Evolutionary conservation across 2,888 invertebrate genomes (phyloP), one percentile per base, ranked within the genome.

Genomic region (Carabus problematicus): DNA sequence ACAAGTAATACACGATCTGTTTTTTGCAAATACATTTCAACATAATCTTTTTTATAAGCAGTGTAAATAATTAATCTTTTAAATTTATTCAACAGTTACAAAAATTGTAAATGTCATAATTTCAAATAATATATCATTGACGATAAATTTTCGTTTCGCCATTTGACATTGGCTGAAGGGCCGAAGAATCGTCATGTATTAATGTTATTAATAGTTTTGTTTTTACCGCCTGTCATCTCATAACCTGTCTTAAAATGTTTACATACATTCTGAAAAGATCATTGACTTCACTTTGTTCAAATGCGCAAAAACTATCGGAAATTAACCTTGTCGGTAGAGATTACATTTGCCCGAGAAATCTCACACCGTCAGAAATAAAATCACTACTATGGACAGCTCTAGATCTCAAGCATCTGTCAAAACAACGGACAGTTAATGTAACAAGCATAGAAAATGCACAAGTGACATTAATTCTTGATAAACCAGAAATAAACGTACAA

Each of bases 371-470:
- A 16, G 72, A 72, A 64, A 62, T 72, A 40, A 72, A 72, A 71
- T 72, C 72, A 0, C 18, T 72, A 41, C 47, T 72, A 29, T 72
- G 72, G 72, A 72, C 72, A 39, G 72, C 72, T 11, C 49, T 71
- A 3, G 72, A 72, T 49, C 62, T 72, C 14, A 69, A 70, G 16
- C 19, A 60, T 14, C 12, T 71, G 11, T 14, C 11, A 42, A 49
- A n/a, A 43, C 14, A 60, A 14, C 58, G 70, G 8, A n/a, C 11
- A 12, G 16, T 18, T 58, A 42, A 70, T 52, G 16, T 71, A 16
- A 16, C 56, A 12, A n/a, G 16, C 1, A 43, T 72, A 42, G 52
- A 72, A 39, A n/a, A 43, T 1, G 8, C 56, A 11, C 67, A 19
- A 49, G 55, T 71, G 16, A 71, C 72, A 11, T 16, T 71, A 40